phyloP scores from a whole-genome alignment of 1,140 invertebrate genomes.

The Mya arenaria region DNA sequence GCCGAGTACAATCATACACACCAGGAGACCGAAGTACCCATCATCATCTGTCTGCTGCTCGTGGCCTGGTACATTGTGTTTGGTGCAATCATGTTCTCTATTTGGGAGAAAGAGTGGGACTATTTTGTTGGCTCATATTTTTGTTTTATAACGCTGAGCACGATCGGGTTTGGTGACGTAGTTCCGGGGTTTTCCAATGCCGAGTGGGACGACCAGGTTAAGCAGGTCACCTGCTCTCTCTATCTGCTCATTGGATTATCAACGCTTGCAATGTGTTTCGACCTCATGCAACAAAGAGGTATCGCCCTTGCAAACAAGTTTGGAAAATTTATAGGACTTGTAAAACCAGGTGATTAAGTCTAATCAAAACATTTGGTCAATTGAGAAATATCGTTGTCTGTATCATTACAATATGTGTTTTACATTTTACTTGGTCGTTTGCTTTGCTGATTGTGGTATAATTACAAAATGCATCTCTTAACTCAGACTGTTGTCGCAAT shows the following conservation, averaged over 20 bases:
- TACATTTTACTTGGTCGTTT: too few species aligned
- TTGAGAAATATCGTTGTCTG: too few species aligned
- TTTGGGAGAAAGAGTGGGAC: slow-evolving; percentile 88
- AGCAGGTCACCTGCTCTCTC: slow-evolving; percentile 73
- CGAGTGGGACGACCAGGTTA: slow-evolving; percentile 80
- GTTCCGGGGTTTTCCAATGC: slow-evolving; percentile 89
- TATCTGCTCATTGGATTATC: slow-evolving; percentile 94
- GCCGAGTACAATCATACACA: slow-evolving; percentile 12
- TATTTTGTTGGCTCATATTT: slow-evolving; percentile 96
- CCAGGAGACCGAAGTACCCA: slow-evolving; percentile 77
- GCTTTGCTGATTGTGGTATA: too few species aligned
- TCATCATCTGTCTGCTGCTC: slow-evolving; percentile 76
- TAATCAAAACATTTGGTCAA: too few species aligned
- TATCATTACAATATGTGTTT: too few species aligned
- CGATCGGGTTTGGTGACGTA: slow-evolving; percentile 97
- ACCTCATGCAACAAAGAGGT: slow-evolving; percentile 96
- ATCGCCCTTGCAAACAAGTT: slow-evolving; percentile 4
- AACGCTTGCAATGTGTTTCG: slow-evolving; percentile 99
- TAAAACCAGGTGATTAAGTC: background rate
- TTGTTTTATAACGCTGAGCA: slow-evolving; percentile 92
- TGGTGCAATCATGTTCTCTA: slow-evolving; percentile 78
- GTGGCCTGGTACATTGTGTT: slow-evolving; percentile 78
- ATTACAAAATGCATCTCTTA: too few species aligned
- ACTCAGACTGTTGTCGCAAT: too few species aligned
- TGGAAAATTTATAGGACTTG: slow-evolving; percentile 26